Base-by-base conservation (phyloP, 2,113 vertebrate species). In the Psilopsiagon aymara region DNA sequence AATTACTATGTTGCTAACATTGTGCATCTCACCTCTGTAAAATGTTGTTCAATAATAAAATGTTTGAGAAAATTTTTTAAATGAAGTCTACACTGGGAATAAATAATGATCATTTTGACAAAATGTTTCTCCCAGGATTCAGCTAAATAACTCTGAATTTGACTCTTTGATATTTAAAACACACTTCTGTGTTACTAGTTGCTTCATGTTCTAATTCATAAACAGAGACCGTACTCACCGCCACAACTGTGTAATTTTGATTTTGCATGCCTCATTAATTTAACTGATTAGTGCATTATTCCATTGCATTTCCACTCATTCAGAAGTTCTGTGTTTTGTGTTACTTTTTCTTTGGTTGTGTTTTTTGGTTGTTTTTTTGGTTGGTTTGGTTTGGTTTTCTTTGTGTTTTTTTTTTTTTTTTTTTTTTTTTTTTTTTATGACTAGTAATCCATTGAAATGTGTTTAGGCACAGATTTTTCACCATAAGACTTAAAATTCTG, bases 231-330 rank as follows among this genome's bases (percentile, higher is more conserved):
- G 13, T 83, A 74, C 10, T 19, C 80, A 51, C 43, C 67, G 53
- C 82, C 43, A 77, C 49, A 91, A 17, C 43, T 28, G 17, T 80
- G 8, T 74, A 88, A 77, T 83, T 92, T 86, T 78, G 59, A 70
- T 88, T 88, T 94, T 46, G 8, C 46, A 55, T 63, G 55, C 55
- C 80, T 93, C 46, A 71, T 97, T 92, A 88, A 47, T 78, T 73
- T 69, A n/a, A 76, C 13, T 77, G 37, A 83, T 88, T 70, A 74
- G 46, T 43, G n/a, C 47, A 59, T 59, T 75, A 78, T 74, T 94
- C 21, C 67, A 15, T 60, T 83, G 63, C 78, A 51, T 85, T 92
- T 92, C 10, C 24, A 43, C 47, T 86, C 53, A 49, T 94, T 53
- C 46, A 78, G 62, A 94, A 83, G 15, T 63, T 51, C 57, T 24